Conservation (phyloP, 1,140 invertebrate species). For the Drosophila teissieri region DNA sequence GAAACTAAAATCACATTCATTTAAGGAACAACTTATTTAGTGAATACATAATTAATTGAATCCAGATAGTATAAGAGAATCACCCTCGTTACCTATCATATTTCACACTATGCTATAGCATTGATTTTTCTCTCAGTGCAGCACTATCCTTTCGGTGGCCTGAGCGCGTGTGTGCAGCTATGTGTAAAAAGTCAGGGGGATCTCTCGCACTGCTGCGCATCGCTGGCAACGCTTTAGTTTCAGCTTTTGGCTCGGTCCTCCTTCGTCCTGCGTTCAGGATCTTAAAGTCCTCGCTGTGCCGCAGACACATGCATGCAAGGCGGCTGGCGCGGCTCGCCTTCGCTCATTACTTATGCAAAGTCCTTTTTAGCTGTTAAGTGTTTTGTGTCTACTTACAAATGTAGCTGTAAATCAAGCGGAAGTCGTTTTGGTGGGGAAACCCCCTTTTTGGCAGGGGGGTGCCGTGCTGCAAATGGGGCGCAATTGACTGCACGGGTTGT, state of each 20-base stretch:
- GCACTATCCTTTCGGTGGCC: constrained; percentile 14
- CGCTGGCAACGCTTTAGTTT: constrained; percentile 34
- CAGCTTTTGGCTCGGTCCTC: constrained; percentile 16
- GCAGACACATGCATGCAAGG: constrained; percentile 18
- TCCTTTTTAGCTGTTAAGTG: constrained; percentile 80
- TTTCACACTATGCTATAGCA: too few relatives aligned
- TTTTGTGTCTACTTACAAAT: constrained; percentile 77
- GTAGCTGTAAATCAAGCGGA: constrained; percentile 69
- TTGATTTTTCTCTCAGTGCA: constrained; percentile 5
- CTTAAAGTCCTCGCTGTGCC: constrained; percentile 26
- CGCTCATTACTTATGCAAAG: constrained; percentile 77
- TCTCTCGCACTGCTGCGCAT: constrained; percentile 35
- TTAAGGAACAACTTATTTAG: too few relatives aligned
- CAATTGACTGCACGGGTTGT: constrained; percentile 49
- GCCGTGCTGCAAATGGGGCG: constrained; percentile 19
- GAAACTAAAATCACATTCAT: too few relatives aligned
- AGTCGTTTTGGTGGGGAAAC: constrained; percentile 32
- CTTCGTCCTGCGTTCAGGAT: constrained; percentile 14
- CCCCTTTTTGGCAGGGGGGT: not conserved
- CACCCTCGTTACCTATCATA: too few relatives aligned
- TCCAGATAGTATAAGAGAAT: too few relatives aligned
- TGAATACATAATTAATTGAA: too few relatives aligned
- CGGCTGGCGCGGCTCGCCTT: constrained; percentile 15
- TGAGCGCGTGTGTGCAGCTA: constrained; percentile 53
- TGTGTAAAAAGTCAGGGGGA: constrained; percentile 67